phyloP scores from a whole-genome alignment of 2,888 invertebrate species.

The Philaethria dido region DNA sequence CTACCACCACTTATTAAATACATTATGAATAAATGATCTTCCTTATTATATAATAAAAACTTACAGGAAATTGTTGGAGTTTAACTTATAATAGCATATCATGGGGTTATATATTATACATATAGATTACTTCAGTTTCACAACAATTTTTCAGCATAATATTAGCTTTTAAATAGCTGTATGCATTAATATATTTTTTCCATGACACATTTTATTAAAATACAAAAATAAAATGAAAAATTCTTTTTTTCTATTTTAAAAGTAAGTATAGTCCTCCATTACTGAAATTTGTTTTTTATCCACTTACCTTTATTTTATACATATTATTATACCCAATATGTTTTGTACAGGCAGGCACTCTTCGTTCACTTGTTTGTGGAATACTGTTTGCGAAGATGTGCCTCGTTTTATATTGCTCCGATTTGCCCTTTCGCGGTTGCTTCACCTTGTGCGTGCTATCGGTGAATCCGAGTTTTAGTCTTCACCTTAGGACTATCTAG shows the following conservation, averaged over 20 bases:
- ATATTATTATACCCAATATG: constrained; percentile 48
- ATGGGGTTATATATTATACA: background rate
- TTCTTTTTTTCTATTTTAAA: background rate
- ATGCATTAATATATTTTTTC: background rate
- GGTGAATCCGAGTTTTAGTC: constrained; percentile 61
- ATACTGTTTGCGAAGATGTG: constrained; percentile 75
- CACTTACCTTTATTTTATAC: constrained; percentile 70
- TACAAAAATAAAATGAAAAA: background rate
- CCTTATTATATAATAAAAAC: background rate
- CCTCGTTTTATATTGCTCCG: constrained; percentile 80
- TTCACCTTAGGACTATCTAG: constrained; percentile 55
- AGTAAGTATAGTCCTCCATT: constrained; percentile 9
- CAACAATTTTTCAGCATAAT: background rate
- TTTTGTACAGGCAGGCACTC: constrained; percentile 58
- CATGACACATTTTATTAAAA: background rate
- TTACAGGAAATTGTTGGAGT: background rate
- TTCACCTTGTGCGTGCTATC: constrained; percentile 78
- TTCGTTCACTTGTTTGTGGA: constrained; percentile 68
- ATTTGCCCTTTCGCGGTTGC: constrained; percentile 81
- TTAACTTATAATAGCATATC: background rate
- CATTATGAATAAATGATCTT: background rate
- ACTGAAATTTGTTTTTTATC: constrained; percentile 20
- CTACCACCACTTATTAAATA: background rate
- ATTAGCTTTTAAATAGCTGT: background rate
- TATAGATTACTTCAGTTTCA: background rate